Evolutionary conservation across 2,888 invertebrate species (phyloP).

Genomic region (Beris chalybata): DNA sequence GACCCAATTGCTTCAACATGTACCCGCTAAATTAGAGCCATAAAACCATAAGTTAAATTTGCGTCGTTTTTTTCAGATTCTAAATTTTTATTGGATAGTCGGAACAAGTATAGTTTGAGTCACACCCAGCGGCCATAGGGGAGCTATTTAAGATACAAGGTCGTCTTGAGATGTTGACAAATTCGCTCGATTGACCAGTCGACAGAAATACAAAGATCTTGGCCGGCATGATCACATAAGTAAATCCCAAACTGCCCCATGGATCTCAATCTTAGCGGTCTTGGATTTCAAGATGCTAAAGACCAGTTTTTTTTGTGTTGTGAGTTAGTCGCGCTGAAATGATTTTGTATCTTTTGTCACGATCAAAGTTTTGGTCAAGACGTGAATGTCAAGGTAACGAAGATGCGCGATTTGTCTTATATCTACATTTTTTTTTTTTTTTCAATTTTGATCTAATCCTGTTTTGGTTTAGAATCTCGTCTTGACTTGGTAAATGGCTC

Average conservation of each 20-base stretch:
- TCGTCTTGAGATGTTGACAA: constrained; percentile 22
- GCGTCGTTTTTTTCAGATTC: constrained; percentile 9
- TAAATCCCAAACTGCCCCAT: too few species aligned
- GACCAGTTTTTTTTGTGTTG: too few species aligned
- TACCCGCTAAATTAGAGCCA: background rate
- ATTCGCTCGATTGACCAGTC: background rate
- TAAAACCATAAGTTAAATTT: constrained; percentile 6
- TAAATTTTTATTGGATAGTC: constrained; percentile 6
- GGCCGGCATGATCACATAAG: too few species aligned
- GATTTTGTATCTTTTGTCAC: constrained; percentile 1
- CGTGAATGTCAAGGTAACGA: constrained; percentile 10
- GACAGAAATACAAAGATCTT: background rate
- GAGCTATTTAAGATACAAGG: constrained; percentile 21
- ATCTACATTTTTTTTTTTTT: too few species aligned
- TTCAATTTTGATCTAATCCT: constrained; percentile 5
- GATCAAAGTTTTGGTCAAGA: background rate
- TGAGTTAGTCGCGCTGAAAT: too few species aligned
- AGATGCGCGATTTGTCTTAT: background rate
- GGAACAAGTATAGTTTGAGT: background rate
- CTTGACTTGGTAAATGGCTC: background rate
- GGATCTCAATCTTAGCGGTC: too few species aligned
- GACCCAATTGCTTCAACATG: constrained; percentile 11
- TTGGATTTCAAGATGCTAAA: too few species aligned
- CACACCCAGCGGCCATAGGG: constrained; percentile 9
- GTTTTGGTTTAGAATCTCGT: constrained; percentile 6